Base-by-base conservation (phyloP, 30 jellyfish, hydroid and myxozoan genomes). In the Catostylus mosaicus region DNA sequence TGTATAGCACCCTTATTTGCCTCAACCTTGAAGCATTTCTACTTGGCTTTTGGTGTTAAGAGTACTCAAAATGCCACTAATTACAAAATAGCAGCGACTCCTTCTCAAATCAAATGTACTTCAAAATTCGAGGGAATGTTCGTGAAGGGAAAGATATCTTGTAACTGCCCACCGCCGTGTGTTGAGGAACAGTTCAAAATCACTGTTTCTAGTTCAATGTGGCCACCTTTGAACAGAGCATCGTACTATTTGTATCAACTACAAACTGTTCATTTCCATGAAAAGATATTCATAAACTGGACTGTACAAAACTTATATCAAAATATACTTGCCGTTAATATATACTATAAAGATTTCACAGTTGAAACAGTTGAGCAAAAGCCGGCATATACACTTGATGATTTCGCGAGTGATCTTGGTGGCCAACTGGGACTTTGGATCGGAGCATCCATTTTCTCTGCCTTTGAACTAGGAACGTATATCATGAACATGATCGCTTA, bases 361-460 rank as follows among this genome's bases (percentile, higher is more conserved):
- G 86, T 71, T 43, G 86, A 83, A 72, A 62, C 79, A 36, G 62
- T 75, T 36, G 62, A 48, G 34, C 93, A 83, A 18, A 61, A n/a
- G 47, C 80, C 81, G 4, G 87, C 60, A 23, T 83, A 52, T 27
- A 48, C 46, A 2, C 19, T 48, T 19, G 34, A 61, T 51, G 75
- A 67, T 46, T 57, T 83, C 48, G 47, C 67, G 8, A 30, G 83
- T 66, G 95, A 85, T 27, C 54, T 85, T 27, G 95, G 95, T 29
- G 95, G 95, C 31, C 77, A 40, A 43, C 12, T 65, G 10, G 88
- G 95, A 0, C 71, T 85, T 29, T 85, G 89, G 89, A 32, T 73
- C 38, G 95, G 95, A 0, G 89, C 95, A 33, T 85, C 95, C 6
- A 31, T 84, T 37, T 84, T 67, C 69, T 84, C 94, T 14, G 34